phyloP scores from a whole-genome alignment of 2,797 vertebrate species.

The Tangara arthus region DNA sequence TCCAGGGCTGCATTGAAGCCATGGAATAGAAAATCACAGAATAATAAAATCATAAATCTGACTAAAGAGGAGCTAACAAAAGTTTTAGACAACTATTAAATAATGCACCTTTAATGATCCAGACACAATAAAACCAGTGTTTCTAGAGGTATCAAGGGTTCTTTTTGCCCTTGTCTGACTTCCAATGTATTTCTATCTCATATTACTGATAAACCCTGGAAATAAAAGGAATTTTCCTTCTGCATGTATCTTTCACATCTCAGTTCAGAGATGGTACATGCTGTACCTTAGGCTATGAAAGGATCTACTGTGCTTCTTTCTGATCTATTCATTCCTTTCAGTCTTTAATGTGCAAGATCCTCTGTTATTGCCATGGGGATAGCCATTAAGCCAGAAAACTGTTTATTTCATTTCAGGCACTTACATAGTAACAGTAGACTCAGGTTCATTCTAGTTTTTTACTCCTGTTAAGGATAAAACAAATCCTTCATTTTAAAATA shows the following conservation, averaged over 20 bases:
- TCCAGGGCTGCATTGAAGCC: background rate
- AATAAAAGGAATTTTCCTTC: background rate
- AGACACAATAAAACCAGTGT: background rate
- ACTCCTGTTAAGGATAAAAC: constrained; percentile 29
- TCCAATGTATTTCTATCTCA: background rate
- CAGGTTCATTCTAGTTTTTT: constrained; percentile 38
- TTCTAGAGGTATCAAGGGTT: constrained; percentile 30
- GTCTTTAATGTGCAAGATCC: background rate
- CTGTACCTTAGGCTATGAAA: constrained; percentile 31
- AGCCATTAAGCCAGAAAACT: constrained; percentile 41
- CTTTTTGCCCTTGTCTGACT: constrained; percentile 29
- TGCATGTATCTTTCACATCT: background rate
- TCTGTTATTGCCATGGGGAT: constrained; percentile 53
- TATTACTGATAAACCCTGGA: constrained; percentile 13
- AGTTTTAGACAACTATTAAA: constrained; percentile 12
- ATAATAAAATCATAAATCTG: background rate
- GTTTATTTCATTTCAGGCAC: constrained; percentile 54
- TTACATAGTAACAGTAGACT: constrained; percentile 16
- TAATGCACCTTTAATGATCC: background rate
- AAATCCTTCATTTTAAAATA: constrained; percentile 45
- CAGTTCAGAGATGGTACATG: constrained; percentile 1
- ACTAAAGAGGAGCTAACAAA: background rate
- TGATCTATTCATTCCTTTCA: constrained; percentile 47
- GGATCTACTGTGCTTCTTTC: constrained; percentile 22
- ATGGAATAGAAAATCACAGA: background rate